A percentile compares a stretch with the other conserved stretches of the same genome.
phyloP scores from a whole-genome alignment of 2,888 invertebrate genomes.

The Acrobasis suavella region DNA sequence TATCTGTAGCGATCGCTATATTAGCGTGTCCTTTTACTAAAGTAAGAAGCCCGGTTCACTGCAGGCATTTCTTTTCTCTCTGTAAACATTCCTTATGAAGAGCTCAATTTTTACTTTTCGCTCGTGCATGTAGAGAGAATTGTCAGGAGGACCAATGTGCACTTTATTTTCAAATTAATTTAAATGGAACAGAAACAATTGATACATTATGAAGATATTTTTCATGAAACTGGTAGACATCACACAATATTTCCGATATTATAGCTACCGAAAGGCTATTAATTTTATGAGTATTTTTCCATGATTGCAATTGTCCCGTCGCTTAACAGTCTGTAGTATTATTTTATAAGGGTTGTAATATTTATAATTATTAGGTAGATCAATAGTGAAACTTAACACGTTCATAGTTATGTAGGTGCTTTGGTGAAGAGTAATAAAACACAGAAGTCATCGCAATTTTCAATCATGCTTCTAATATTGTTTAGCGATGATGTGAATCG shows the following conservation, averaged over 20 bases:
- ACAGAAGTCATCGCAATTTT: conserved; percentile 47
- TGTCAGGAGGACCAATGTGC: conserved; percentile 39
- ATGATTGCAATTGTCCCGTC: conserved; percentile 44
- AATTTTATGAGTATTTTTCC: conserved; percentile 26
- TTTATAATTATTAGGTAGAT: conserved; percentile 51
- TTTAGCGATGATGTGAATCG: conserved; percentile 49
- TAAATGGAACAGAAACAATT: not conserved
- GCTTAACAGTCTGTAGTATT: conserved; percentile 61
- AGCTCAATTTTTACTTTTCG: conserved; percentile 37
- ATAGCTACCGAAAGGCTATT: conserved; percentile 39
- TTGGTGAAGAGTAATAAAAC: conserved; percentile 47
- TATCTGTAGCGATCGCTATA: conserved; percentile 28
- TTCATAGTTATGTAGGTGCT: conserved; percentile 58
- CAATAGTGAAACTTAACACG: conserved; percentile 67
- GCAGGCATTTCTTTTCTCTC: conserved; percentile 43
- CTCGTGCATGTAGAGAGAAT: conserved; percentile 34
- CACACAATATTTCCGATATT: conserved; percentile 29
- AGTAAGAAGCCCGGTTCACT: conserved; percentile 32
- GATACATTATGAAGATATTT: conserved; percentile 19
- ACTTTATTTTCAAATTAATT: conserved; percentile 28
- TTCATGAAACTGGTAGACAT: conserved; percentile 21
- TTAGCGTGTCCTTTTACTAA: conserved; percentile 26
- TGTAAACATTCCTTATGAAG: conserved; percentile 51
- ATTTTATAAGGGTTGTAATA: conserved; percentile 62
- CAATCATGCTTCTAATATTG: conserved; percentile 48